phyloP scores from a whole-genome alignment of 2,888 invertebrate species.

The Blastobasis lacticolella region DNA sequence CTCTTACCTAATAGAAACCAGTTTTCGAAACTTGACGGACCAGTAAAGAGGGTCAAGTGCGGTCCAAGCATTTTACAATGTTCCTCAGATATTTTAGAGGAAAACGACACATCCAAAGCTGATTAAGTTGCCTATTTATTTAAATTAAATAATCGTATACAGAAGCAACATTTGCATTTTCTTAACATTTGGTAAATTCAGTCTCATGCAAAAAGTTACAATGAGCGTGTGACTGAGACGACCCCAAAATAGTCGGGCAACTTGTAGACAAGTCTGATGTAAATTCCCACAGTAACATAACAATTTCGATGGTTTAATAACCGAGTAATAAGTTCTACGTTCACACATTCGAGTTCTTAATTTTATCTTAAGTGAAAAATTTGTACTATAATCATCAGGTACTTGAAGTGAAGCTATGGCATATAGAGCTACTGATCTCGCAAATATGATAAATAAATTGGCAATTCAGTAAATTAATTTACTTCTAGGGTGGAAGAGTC shows the following conservation, averaged over 20 bases:
- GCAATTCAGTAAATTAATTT: no score
- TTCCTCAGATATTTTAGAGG: neutral
- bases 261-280: no score
- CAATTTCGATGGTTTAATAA: no score
- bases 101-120: neutral
- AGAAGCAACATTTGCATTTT: neutral
- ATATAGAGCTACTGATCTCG: no score
- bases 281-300: no score
- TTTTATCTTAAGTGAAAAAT: no score
- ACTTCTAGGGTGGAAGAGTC: no score
- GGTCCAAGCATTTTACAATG: neutral
- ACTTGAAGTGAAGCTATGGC: no score
- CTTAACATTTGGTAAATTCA: neutral
- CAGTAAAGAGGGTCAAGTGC: neutral
- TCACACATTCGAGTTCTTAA: no score
- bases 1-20: neutral
- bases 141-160: neutral
- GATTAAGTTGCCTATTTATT: neutral
- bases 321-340: no score
- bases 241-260: neutral
- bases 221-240: slow-evolving; percentile 1
- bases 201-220: neutral
- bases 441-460: no score
- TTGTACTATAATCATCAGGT: no score
- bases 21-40: neutral